Base-by-base conservation (phyloP, 2,888 invertebrate species). In the Tenthredo distinguenda region DNA sequence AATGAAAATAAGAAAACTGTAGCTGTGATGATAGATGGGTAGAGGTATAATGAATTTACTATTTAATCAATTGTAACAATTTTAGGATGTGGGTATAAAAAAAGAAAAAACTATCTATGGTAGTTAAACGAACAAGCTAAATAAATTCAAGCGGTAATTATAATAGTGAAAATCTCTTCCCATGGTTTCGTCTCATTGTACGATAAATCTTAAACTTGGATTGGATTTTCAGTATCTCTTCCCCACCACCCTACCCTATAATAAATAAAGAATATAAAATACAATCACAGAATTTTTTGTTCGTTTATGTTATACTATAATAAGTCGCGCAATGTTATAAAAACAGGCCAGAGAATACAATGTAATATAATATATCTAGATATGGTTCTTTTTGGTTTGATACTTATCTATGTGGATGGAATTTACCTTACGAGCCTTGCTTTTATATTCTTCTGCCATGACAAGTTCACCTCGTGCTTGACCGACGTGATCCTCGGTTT, bases 361-460 rank as follows among this genome's bases (percentile, higher is more conserved):
- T 62, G 26, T 62, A 26, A 26, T 26, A n/a, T 21, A 65, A 43
- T n/a, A 77, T 47, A 50, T 74, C n/a, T 65, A 81, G 15, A 62
- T 81, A 74, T 50, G 34, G 37, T 82, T 72, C 65, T 72, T 85
- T 68, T 83, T 74, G 55, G 55, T 84, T 84, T 71, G 55, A 84
- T 47, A 68, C 82, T 82, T 68, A 77, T 77, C 77, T 77, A 77
- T 81, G 58, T 10, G 34, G 85, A 86, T 65, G 50, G 76, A 37
- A 58, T 95, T 95, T 96, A 98, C 98, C 97, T 98, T 97, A 94
- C 98, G 95, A 90, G 98, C 98, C 95, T 98, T 98, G 93, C 95
- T 96, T 94, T 97, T 97, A 95, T 98, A 98, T 92, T 96, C 95
- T 92, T 96, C 95, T 89, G 98, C 98, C 92, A 95, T 95, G 93